Percentiles rank a stretch among this genome's conserved stretches.
phyloP scores from a whole-genome alignment of 2,888 invertebrate species.

The Nebria salina region DNA sequence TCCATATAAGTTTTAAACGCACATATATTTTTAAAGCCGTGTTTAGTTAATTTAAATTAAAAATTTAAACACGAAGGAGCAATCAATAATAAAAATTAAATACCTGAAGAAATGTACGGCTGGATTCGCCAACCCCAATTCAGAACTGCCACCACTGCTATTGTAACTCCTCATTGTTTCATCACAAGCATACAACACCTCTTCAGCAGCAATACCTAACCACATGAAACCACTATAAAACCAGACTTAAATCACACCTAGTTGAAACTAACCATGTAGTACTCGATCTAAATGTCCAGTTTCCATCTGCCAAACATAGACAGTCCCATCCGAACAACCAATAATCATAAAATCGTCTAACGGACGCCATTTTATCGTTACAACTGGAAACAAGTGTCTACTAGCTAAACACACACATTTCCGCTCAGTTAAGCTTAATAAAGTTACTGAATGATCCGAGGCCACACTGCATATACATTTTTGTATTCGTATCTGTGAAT shows the following conservation, averaged over 20 bases:
- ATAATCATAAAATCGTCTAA: conserved; percentile 98
- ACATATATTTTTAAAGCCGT: no score
- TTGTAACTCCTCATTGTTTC: conserved; percentile 75
- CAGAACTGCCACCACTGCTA: conserved; percentile 65
- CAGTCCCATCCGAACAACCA: conserved; percentile 96
- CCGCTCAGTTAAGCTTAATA: conserved; percentile 90
- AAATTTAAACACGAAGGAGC: conserved; percentile 13
- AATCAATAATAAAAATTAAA: conserved; percentile 29
- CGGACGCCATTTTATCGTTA: conserved; percentile 95
- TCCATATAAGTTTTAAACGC: no score
- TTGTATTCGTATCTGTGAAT: conserved; percentile 83
- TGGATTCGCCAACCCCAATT: conserved; percentile 86
- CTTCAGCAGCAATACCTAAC: conserved; percentile 90
- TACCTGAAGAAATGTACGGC: conserved; percentile 93
- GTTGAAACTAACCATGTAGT: conserved; percentile 73
- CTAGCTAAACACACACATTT: conserved; percentile 94
- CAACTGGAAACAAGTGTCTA: conserved; percentile 94
- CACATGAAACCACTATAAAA: conserved; percentile 15
- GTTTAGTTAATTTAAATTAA: neutral
- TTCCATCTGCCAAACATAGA: conserved; percentile 99
- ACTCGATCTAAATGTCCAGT: conserved; percentile 97
- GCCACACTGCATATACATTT: conserved; percentile 97
- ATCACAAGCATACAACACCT: conserved; percentile 94
- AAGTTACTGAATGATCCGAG: conserved; percentile 96
- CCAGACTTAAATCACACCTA: neutral